Conservation (phyloP, 2,113 vertebrate species). For the Pithys albifrons region DNA sequence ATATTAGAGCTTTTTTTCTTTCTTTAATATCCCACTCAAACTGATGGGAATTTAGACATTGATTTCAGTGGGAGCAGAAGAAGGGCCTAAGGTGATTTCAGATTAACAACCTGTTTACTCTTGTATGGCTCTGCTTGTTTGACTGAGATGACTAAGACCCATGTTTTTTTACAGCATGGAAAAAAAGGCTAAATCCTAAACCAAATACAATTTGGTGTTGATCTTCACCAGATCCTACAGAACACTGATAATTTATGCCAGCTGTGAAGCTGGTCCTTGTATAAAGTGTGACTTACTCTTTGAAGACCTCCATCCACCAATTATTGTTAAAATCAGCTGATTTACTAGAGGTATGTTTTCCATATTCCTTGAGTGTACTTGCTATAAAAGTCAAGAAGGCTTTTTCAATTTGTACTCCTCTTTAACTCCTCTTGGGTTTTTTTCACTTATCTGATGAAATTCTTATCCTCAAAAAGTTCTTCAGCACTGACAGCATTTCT, state of each 20-base stretch:
- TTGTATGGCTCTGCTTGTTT: constrained; percentile 3
- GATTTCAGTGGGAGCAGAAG: constrained; percentile 46
- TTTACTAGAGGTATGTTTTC: not conserved
- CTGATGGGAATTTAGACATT: constrained; percentile 41
- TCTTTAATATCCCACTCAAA: constrained; percentile 44
- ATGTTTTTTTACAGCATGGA: not conserved
- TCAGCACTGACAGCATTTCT: not conserved
- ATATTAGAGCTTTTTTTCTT: constrained; percentile 42
- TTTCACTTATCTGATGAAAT: not conserved
- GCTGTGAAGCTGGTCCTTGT: not conserved
- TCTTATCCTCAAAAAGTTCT: not conserved
- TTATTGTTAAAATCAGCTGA: not conserved
- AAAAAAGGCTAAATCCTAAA: constrained; percentile 19
- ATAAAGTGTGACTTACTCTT: not conserved
- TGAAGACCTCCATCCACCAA: not conserved
- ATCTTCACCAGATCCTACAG: not conserved
- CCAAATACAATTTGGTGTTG: not conserved
- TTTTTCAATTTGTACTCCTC: not conserved
- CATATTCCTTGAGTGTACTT: not conserved
- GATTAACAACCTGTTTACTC: constrained; percentile 49
- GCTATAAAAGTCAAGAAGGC: not conserved
- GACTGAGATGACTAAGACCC: not conserved
- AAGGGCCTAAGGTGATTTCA: constrained; percentile 27
- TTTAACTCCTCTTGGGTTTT: not conserved
- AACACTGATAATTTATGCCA: not conserved